Evolutionary conservation across 2,797 vertebrate genomes (phyloP).

Genomic region (Urosaurus nigricauda): DNA sequence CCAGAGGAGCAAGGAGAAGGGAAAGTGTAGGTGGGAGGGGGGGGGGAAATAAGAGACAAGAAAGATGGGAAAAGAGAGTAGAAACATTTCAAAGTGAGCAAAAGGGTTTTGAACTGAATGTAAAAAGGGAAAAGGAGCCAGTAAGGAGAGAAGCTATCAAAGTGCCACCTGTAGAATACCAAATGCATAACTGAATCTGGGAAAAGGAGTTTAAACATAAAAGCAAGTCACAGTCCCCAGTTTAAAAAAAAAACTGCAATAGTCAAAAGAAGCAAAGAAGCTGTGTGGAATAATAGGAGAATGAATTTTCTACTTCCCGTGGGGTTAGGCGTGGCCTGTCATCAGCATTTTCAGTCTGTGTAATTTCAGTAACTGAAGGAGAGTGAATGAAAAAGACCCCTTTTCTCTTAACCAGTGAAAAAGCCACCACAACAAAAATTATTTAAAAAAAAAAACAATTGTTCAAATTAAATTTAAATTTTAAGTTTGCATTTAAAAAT

Average conservation of each 20-base stretch:
- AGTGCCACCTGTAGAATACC: not conserved
- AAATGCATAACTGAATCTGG: not conserved
- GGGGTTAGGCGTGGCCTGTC: not conserved
- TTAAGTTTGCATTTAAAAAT: not conserved
- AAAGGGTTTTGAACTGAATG: constrained; percentile 21
- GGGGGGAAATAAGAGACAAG: not conserved
- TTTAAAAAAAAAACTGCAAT: too few relatives aligned
- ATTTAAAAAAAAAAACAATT: not conserved
- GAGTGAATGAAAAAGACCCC: constrained; percentile 7
- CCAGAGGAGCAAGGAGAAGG: not conserved
- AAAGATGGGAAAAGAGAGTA: not conserved
- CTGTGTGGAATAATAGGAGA: not conserved
- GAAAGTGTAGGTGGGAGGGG: not conserved
- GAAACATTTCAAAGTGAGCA: not conserved
- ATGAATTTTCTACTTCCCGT: not conserved
- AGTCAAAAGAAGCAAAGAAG: too few relatives aligned
- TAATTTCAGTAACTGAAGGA: not conserved
- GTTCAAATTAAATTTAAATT: not conserved
- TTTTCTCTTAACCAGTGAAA: not conserved
- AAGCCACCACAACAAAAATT: not conserved
- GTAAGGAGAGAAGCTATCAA: not conserved
- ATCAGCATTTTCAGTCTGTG: constrained; percentile 37
- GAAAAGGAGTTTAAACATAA: not conserved
- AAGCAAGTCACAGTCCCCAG: not conserved
- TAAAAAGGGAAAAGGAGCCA: not conserved